Evolutionary conservation across 2,113 vertebrate genomes (phyloP).

Genomic region (Poeciliopsis occidentalis): DNA sequence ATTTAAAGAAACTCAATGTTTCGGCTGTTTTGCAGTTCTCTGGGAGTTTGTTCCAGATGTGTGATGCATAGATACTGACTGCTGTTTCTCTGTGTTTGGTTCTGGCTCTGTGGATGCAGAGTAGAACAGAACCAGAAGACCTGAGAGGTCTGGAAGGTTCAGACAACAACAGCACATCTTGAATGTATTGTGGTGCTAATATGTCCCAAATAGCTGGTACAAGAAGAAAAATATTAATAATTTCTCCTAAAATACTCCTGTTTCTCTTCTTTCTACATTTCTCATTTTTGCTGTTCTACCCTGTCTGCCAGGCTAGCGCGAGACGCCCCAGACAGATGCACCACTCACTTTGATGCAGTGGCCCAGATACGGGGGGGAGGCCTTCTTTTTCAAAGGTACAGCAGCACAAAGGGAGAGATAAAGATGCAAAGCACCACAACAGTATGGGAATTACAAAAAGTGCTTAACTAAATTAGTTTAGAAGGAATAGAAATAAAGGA

Average conservation of each 20-base stretch:
- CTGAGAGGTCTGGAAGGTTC: too few species aligned
- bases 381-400: slow-evolving; percentile 98
- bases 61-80: too few species aligned
- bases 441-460: slow-evolving; percentile 13
- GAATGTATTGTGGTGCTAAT: too few species aligned
- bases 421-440: slow-evolving; percentile 23
- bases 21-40: too few species aligned
- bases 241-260: slow-evolving; percentile 11
- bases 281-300: slow-evolving; percentile 6
- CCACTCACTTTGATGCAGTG: slow-evolving; percentile 90
- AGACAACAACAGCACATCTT: too few species aligned
- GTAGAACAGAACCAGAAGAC: too few species aligned
- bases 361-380: slow-evolving; percentile 98
- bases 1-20: too few species aligned
- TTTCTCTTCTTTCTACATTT: background rate
- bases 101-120: too few species aligned
- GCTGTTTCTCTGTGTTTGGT: too few species aligned
- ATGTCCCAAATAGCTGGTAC: background rate
- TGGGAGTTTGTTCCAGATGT: too few species aligned
- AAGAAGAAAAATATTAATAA: background rate
- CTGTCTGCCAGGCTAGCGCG: slow-evolving; percentile 77
- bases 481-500: slow-evolving; percentile 23
- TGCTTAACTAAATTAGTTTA: slow-evolving; percentile 36
- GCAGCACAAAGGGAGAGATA: slow-evolving; percentile 32
- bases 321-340: slow-evolving; percentile 90